Percentiles rank a stretch among this genome's conserved stretches.
phyloP scores from a whole-genome alignment of 2,888 invertebrate genomes.

The Drosophila fungiperda region DNA sequence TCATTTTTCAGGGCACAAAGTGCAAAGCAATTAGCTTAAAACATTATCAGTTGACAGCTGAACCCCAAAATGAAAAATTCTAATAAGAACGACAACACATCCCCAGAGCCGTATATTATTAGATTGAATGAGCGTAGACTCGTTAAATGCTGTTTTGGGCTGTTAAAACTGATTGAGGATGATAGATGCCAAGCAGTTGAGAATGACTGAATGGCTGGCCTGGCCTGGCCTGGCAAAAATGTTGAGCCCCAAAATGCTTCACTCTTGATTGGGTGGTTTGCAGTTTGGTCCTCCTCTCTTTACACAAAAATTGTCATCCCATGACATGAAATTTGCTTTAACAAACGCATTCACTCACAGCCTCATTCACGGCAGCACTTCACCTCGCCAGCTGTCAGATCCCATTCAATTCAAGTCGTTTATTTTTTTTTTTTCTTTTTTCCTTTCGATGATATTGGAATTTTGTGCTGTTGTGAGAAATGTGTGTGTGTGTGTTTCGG shows the following conservation, averaged over 20 bases:
- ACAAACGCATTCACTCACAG: conserved; percentile 49
- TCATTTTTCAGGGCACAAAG: background rate
- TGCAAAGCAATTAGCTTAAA: conserved; percentile 31
- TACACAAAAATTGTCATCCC: conserved; percentile 54
- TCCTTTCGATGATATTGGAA: conserved; percentile 67
- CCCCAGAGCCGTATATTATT: no score
- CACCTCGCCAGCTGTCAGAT: conserved; percentile 36
- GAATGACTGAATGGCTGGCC: background rate
- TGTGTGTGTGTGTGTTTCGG: conserved; percentile 55
- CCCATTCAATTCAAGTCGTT: conserved; percentile 7
- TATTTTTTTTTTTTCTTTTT: background rate
- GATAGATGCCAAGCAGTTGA: conserved; percentile 34
- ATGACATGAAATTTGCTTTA: conserved; percentile 66
- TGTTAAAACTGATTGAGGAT: conserved; percentile 3
- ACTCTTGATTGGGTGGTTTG: conserved; percentile 20
- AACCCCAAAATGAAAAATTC: conserved; percentile 9
- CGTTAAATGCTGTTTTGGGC: conserved; percentile 33
- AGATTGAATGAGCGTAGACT: conserved; percentile 48
- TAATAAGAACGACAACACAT: background rate
- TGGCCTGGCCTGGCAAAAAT: background rate
- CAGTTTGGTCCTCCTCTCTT: conserved; percentile 56
- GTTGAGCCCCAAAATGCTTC: conserved; percentile 29
- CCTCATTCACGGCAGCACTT: conserved; percentile 7
- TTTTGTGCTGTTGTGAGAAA: conserved; percentile 58
- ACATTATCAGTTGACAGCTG: conserved; percentile 21